Percentiles rank a stretch among this genome's conserved stretches.
Conservation (phyloP, 2,113 vertebrate species). For the Maccullochella peelii region DNA sequence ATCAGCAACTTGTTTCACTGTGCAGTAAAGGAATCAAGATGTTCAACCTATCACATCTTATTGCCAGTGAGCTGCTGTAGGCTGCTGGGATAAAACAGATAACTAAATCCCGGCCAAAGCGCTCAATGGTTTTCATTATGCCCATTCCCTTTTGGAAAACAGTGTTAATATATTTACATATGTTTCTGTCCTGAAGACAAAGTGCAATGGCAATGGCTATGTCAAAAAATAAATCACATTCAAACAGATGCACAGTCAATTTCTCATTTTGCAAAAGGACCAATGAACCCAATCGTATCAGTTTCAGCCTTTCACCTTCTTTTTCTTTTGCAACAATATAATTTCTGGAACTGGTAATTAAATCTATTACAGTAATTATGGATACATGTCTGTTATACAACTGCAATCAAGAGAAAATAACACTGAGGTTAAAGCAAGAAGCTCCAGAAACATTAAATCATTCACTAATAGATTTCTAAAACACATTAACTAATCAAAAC, state of each 20-base stretch:
- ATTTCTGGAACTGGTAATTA: neutral
- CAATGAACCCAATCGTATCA: neutral
- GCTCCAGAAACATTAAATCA: neutral
- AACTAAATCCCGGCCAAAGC: conserved; percentile 33
- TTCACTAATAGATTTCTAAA: neutral
- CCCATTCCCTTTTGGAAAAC: conserved; percentile 8
- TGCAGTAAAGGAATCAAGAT: conserved; percentile 74
- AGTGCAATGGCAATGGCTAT: neutral
- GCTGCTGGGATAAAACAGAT: conserved; percentile 41
- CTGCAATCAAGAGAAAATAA: neutral
- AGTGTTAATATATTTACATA: neutral
- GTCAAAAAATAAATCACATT: neutral
- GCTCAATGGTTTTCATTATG: conserved; percentile 43
- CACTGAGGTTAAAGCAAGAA: neutral
- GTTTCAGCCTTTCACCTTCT: neutral
- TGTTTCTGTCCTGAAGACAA: conserved; percentile 3
- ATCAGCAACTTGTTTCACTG: conserved; percentile 77
- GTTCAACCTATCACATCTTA: conserved; percentile 59
- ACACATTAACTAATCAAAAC: neutral
- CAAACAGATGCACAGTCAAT: neutral
- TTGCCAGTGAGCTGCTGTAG: conserved; percentile 59
- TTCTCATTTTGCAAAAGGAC: neutral
- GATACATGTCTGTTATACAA: neutral
- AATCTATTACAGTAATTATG: neutral
- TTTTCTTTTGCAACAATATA: neutral